phyloP scores from a whole-genome alignment of 2,888 invertebrate species.

The Lithophane leautieri region DNA sequence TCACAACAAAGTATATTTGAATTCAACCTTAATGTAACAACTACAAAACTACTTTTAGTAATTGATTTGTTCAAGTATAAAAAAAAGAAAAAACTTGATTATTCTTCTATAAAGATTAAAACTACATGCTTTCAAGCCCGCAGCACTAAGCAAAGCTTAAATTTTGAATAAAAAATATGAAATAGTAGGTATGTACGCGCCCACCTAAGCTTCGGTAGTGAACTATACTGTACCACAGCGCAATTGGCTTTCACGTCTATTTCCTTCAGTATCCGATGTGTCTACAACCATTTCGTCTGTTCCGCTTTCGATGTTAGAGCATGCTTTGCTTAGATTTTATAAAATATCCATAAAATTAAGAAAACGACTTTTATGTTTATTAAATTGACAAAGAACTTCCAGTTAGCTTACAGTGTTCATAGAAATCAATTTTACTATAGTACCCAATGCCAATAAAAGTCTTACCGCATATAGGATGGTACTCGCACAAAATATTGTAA shows the following conservation, averaged over 20 bases:
- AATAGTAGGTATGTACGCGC: neutral
- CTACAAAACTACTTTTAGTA: too few relatives aligned
- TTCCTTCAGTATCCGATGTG: conserved; percentile 66
- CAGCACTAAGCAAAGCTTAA: neutral
- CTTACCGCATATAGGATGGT: neutral
- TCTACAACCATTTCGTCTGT: conserved; percentile 88
- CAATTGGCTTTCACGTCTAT: conserved; percentile 63
- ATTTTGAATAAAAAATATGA: neutral
- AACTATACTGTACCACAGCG: conserved; percentile 38
- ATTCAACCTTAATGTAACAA: too few relatives aligned
- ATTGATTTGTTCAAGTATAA: too few relatives aligned
- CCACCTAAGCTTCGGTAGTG: conserved; percentile 61
- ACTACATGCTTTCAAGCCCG: neutral
- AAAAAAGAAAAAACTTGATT: too few relatives aligned
- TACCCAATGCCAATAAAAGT: too few relatives aligned
- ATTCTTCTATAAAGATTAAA: neutral
- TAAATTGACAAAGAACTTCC: too few relatives aligned
- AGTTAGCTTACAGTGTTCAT: too few relatives aligned
- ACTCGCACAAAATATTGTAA: neutral
- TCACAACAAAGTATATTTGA: too few relatives aligned
- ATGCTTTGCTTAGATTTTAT: conserved; percentile 64
- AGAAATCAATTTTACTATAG: neutral
- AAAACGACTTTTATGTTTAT: too few relatives aligned
- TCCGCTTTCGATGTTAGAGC: conserved; percentile 81
- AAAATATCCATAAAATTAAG: neutral